These are phyloP conservation scores for Horisme vitalbata DNA, from an alignment of 2,888 invertebrate genomes.

Conservation along the genomic window DNA sequence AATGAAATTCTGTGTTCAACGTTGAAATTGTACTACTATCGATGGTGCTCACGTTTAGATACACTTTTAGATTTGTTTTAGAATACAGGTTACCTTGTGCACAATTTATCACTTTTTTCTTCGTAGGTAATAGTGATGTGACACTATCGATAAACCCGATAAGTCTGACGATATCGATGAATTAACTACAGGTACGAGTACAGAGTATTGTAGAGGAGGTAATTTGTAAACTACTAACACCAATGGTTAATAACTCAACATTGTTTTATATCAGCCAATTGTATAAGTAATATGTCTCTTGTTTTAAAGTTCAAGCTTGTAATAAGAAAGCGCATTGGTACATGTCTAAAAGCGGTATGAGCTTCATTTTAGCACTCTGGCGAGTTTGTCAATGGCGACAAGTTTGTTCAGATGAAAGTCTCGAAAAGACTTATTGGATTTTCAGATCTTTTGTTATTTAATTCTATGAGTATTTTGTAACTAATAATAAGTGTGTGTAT, in stretches of 20 bases:
- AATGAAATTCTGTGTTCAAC: too few relatives aligned
- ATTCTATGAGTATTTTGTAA: constrained; percentile 28
- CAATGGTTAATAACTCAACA: too few relatives aligned
- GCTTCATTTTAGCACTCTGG: constrained; percentile 39
- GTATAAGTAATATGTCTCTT: constrained; percentile 5
- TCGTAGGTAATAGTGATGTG: constrained; percentile 18
- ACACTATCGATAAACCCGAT: constrained; percentile 11
- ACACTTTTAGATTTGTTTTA: too few relatives aligned
- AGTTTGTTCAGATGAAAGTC: not conserved
- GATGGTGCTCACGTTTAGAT: too few relatives aligned
- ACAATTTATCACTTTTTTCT: too few relatives aligned
- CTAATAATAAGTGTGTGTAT: constrained; percentile 14
- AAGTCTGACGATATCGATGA: constrained; percentile 16
- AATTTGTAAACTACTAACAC: too few relatives aligned
- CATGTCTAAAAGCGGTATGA: constrained; percentile 45
- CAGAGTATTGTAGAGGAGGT: constrained; percentile 13
- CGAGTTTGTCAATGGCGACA: constrained; percentile 36
- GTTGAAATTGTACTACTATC: too few relatives aligned
- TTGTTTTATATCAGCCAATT: not conserved
- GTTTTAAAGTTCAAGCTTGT: constrained; percentile 24
- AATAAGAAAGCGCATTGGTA: constrained; percentile 47
- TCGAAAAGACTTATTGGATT: not conserved
- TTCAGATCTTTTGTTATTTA: constrained; percentile 25
- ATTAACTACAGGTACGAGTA: constrained; percentile 31
- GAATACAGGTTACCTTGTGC: too few relatives aligned